phyloP scores from a whole-genome alignment of 1,140 invertebrate species.

The Lordiphosa collinella region DNA sequence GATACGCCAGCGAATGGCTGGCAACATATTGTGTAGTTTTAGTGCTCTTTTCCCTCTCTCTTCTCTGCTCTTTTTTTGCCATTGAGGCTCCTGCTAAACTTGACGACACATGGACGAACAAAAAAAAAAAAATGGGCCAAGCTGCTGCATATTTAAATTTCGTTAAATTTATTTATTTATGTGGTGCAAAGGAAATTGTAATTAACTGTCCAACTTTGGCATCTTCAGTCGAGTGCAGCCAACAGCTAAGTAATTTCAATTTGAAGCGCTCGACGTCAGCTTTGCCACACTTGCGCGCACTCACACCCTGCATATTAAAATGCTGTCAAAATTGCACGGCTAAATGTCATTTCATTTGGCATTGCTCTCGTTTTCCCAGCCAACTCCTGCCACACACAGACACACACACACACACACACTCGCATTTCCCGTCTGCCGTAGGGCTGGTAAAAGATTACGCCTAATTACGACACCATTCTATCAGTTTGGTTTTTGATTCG shows the following conservation, averaged over 20 bases:
- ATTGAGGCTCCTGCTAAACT: constrained; percentile 3
- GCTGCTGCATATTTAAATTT: constrained; percentile 8
- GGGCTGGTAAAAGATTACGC: constrained; percentile 33
- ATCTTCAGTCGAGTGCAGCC: constrained; percentile 21
- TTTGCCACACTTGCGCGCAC: constrained; percentile 13
- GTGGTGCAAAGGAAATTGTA: neutral
- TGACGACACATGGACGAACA: constrained; percentile 9
- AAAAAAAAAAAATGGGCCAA: constrained; percentile 11
- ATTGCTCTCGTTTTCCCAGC: constrained; percentile 16
- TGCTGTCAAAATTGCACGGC: constrained; percentile 67
- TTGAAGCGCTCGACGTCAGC: constrained; percentile 47
- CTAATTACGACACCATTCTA: constrained; percentile 35
- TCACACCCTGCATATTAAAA: constrained; percentile 60
- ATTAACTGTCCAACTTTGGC: neutral
- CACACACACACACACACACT: constrained; percentile 4
- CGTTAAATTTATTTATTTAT: neutral
- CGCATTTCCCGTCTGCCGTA: constrained; percentile 39
- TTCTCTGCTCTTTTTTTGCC: neutral
- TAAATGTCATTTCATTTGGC: constrained; percentile 69
- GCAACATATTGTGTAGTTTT: constrained; percentile 39
- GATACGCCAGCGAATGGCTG: constrained; percentile 17
- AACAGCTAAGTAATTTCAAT: constrained; percentile 53
- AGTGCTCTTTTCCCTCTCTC: neutral
- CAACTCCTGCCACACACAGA: neutral
- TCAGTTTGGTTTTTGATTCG: too few species aligned